Conservation (phyloP, 2,797 vertebrate species). For the Spinus olivaceus region DNA sequence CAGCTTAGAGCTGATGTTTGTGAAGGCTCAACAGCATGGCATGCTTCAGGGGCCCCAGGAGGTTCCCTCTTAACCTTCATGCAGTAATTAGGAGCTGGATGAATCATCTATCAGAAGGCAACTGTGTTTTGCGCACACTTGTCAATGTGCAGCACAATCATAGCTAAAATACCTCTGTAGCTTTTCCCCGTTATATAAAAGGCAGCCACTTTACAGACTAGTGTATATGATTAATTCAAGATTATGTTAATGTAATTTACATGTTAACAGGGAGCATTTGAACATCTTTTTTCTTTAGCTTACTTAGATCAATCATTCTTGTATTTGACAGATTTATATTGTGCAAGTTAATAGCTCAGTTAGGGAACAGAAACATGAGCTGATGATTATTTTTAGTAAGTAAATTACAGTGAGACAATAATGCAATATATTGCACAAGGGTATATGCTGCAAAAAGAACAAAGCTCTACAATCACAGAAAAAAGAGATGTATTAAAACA, state of each 20-base stretch:
- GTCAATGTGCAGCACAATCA: conserved; percentile 11
- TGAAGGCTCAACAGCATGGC: not conserved
- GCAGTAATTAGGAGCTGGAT: not conserved
- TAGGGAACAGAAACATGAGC: not conserved
- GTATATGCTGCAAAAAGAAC: not conserved
- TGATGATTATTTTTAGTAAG: conserved; percentile 53
- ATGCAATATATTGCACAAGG: not conserved
- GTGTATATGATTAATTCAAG: conserved; percentile 50
- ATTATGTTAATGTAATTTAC: conserved; percentile 65
- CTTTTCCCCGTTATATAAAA: conserved; percentile 41
- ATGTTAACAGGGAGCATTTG: conserved; percentile 42
- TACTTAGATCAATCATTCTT: conserved; percentile 38
- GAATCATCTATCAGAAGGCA: conserved; percentile 2
- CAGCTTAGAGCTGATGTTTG: not conserved
- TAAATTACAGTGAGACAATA: not conserved
- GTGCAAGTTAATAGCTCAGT: conserved; percentile 21
- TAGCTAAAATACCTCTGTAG: not conserved
- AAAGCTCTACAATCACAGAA: not conserved
- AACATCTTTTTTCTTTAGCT: conserved; percentile 36
- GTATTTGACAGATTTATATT: conserved; percentile 22
- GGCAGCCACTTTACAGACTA: conserved; percentile 31
- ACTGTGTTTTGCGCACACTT: conserved; percentile 28
- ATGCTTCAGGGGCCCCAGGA: not conserved
- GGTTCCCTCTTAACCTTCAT: conserved; percentile 38
- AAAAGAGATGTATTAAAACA: not conserved